Conservation (phyloP, 2,888 invertebrate species). For the Lasioglossum figueresi region DNA sequence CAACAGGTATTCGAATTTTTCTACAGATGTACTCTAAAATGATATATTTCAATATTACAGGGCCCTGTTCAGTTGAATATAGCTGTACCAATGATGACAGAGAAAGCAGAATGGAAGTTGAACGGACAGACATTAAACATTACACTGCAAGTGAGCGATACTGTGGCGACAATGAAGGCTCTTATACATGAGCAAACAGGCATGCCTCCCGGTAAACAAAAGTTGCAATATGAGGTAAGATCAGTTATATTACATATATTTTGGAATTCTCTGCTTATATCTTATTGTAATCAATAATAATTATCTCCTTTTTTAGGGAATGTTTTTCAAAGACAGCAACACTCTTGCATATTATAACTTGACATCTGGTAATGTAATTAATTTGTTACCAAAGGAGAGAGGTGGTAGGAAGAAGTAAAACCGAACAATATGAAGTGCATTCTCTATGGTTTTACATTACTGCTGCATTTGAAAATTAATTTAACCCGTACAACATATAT, state of each 20-base stretch:
- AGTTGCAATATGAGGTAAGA: constrained; percentile 95
- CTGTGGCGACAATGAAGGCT: constrained; percentile 94
- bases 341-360: constrained; percentile 98
- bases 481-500: not conserved
- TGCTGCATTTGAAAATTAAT: not conserved
- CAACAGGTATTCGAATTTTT: not conserved
- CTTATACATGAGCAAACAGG: constrained; percentile 94
- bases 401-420: constrained; percentile 97
- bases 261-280: not conserved
- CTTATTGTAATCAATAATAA: not conserved
- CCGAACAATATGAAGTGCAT: constrained; percentile 6
- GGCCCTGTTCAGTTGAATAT: constrained; percentile 93
- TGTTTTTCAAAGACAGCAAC: constrained; percentile 99
- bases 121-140: constrained; percentile 94
- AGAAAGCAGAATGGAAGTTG: constrained; percentile 97
- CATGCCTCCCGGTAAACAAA: constrained; percentile 98
- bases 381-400: constrained; percentile 97
- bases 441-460: not conserved
- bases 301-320: constrained; percentile 88
- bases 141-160: constrained; percentile 90
- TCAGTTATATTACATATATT: constrained; percentile 33
- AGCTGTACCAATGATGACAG: constrained; percentile 92
- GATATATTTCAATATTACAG: constrained; percentile 79
- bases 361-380: constrained; percentile 92
- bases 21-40: not conserved